These are phyloP conservation scores for Euglossa dilemma DNA, from an alignment of 1,140 invertebrate species.

Conservation along the genomic window DNA sequence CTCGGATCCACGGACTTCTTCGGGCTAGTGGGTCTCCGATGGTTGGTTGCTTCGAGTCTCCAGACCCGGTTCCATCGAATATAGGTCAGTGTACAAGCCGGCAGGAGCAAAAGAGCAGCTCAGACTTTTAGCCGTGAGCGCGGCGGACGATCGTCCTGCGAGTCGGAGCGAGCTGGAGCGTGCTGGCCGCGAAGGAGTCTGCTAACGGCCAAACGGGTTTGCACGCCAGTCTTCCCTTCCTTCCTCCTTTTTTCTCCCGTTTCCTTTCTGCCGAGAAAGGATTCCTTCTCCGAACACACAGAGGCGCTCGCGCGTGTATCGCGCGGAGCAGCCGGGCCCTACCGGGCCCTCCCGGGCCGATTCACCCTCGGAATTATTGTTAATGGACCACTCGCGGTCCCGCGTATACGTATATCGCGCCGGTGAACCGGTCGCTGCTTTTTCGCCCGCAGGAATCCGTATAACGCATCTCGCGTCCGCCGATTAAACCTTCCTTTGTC, in stretches of 20 bases:
- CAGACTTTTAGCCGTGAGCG: conserved; percentile 61
- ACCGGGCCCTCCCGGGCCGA: conserved; percentile 1
- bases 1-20: conserved; percentile 45
- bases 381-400: conserved; percentile 54
- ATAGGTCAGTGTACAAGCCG: conserved; percentile 82
- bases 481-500: conserved; percentile 65
- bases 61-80: conserved; percentile 80
- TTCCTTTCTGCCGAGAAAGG: conserved; percentile 54
- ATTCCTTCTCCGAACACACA: conserved; percentile 43
- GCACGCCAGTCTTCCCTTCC: conserved; percentile 69
- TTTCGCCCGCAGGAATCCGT: conserved; percentile 28
- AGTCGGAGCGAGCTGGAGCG: conserved; percentile 30
- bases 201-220: conserved; percentile 81
- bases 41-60: conserved; percentile 56
- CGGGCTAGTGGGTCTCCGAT: conserved; percentile 73
- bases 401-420: conserved; percentile 33
- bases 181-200: conserved; percentile 41
- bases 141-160: conserved; percentile 43
- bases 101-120: conserved; percentile 71
- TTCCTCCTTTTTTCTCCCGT: conserved; percentile 53
- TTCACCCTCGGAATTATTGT: conserved; percentile 63
- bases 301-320: too few species aligned
- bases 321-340: not conserved
- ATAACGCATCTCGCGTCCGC: conserved; percentile 39
- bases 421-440: conserved; percentile 27